A percentile compares a stretch with the other conserved stretches of the same genome.
These are phyloP conservation scores for Tromatobia lineatoria DNA, from an alignment of 2,888 invertebrate species.

Conservation along the genomic window DNA sequence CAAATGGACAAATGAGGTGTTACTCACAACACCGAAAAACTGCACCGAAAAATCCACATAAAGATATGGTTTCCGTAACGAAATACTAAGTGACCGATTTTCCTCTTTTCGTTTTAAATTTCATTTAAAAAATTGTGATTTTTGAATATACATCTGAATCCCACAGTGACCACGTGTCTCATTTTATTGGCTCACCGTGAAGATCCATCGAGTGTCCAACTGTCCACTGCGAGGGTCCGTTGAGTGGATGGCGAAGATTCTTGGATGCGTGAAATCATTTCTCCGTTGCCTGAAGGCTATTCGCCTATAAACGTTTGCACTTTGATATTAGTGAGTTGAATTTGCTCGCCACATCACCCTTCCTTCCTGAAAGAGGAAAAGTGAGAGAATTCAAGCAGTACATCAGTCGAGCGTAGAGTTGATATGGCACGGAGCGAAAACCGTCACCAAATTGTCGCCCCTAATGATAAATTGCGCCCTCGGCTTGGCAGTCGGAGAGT, in stretches of 20 bases:
- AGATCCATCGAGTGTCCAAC: slow-evolving; percentile 28
- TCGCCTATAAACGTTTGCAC: slow-evolving; percentile 56
- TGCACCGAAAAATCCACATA: too few species aligned
- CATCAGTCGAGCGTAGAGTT: slow-evolving; percentile 54
- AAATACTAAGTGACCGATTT: too few species aligned
- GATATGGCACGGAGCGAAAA: slow-evolving; percentile 68
- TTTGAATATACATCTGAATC: slow-evolving; percentile 9
- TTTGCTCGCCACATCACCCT: slow-evolving; percentile 47
- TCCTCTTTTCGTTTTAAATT: too few species aligned
- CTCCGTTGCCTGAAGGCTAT: slow-evolving; percentile 52
- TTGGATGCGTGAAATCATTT: slow-evolving; percentile 68
- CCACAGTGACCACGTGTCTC: not conserved
- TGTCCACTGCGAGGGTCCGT: slow-evolving; percentile 41
- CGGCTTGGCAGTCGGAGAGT: slow-evolving; percentile 74
- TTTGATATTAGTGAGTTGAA: slow-evolving; percentile 34
- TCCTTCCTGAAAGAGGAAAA: slow-evolving; percentile 58
- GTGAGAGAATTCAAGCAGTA: slow-evolving; percentile 49
- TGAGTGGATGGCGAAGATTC: slow-evolving; percentile 37
- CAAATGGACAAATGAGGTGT: too few species aligned
- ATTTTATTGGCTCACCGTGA: not conserved
- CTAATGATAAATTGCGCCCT: slow-evolving; percentile 85
- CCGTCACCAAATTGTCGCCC: slow-evolving; percentile 84
- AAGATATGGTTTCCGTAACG: too few species aligned
- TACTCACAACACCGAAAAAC: too few species aligned
- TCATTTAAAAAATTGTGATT: not conserved